These are phyloP conservation scores for Stictonetta naevosa DNA, from an alignment of 2,113 vertebrate genomes.

Conservation along the genomic window DNA sequence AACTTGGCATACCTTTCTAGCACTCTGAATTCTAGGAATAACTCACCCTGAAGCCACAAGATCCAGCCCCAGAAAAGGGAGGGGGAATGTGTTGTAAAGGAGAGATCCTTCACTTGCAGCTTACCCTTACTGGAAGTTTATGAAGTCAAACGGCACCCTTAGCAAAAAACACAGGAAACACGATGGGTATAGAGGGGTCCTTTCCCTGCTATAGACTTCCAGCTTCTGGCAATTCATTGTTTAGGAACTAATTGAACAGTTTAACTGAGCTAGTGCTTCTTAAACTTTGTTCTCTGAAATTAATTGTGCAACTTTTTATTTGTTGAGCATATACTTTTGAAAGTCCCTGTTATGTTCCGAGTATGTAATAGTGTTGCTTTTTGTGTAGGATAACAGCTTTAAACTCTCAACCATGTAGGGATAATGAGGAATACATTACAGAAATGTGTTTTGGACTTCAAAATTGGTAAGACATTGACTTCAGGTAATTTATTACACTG, in stretches of 20 bases:
- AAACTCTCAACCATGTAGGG: not conserved
- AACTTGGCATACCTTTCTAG: not conserved
- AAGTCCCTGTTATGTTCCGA: not conserved
- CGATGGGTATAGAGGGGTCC: not conserved
- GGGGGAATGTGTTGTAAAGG: not conserved
- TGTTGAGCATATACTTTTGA: not conserved
- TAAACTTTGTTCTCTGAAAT: not conserved
- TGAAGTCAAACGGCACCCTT: not conserved
- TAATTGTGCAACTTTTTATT: not conserved
- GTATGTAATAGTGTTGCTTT: not conserved
- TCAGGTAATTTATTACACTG: not conserved
- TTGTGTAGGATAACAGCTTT: not conserved
- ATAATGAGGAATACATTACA: not conserved
- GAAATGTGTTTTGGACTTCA: not conserved
- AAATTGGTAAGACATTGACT: not conserved
- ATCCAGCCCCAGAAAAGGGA: not conserved
- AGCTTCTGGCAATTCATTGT: not conserved
- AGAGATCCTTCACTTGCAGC: not conserved
- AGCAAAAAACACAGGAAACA: not conserved
- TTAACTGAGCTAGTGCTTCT: not conserved
- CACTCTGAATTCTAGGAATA: not conserved
- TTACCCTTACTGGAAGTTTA: not conserved
- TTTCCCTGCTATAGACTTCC: not conserved
- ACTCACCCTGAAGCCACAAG: not conserved
- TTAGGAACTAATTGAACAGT: not conserved